Evolutionary conservation across 2,797 vertebrate genomes (phyloP), one percentile per base, ranked within the genome.

Genomic region (Ceryle rudis): DNA sequence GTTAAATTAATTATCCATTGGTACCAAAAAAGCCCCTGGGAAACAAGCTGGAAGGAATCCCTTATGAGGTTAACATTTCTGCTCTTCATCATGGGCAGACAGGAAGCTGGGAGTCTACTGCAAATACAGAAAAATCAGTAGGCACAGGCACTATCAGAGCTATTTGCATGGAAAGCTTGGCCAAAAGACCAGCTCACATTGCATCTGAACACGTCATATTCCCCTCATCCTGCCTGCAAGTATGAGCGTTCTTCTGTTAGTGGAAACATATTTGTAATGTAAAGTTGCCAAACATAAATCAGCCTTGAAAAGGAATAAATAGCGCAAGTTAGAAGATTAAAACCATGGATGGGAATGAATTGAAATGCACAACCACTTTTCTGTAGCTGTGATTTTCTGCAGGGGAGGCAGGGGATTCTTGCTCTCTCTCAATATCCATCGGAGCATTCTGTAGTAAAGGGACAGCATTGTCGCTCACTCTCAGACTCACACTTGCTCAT

Each of bases 291-390:
- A 93, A 79, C 42, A 81, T 26, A 93, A 84, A 78, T 94, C 39
- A 82, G 61, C 75, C 61, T 64, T 61, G 58, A 94, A 75, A 0
- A 87, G 65, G 71, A 84, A 81, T 73, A 92, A 92, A 91, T 82
- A 52, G 73, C 92, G 67, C 57, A 82, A 86, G 67, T 66, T 41
- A 58, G 41, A 83, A 92, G 81, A 94, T 86, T 93, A 96, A 88
- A 96, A 78, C 72, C 81, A 93, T 74, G 81, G 57, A 93, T 74
- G 81, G 57, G 72, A 94, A 87, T 54, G 80, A 87, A 78, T 20
- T 72, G 77, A 65, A 82, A 87, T 49, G 39, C 1, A 79, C 74
- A 78, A 79, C 65, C 67, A 67, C 55, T 55, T 69, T 73, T 81
- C 94, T 65, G 57, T 80, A 78, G 78, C 65, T 62, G 44, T 85